These are phyloP conservation scores for Drosophila sordidula DNA, from an alignment of 2,888 invertebrate genomes.

Conservation along the genomic window DNA sequence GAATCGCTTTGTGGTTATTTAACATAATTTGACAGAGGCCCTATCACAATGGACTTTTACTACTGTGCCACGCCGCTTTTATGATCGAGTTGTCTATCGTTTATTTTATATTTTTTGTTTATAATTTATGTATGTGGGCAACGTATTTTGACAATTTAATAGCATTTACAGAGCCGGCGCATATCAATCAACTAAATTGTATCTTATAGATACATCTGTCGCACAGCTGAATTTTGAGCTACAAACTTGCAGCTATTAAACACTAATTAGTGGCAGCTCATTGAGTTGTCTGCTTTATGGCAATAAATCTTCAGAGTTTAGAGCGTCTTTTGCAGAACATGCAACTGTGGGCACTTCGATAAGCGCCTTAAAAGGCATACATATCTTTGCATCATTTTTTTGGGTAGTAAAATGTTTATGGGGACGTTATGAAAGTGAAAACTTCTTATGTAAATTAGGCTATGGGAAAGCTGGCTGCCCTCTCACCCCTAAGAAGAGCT, in stretches of 20 bases:
- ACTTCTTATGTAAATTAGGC: constrained; percentile 33
- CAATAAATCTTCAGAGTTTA: constrained; percentile 55
- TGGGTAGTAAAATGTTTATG: constrained; percentile 12
- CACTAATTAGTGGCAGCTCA: constrained; percentile 66
- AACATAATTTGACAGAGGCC: constrained; percentile 61
- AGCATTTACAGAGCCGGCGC: constrained; percentile 37
- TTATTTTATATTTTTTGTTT: constrained; percentile 3
- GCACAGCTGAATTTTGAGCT: constrained; percentile 38
- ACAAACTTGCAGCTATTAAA: constrained; percentile 59
- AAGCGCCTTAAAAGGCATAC: constrained; percentile 50
- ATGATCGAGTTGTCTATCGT: constrained; percentile 42
- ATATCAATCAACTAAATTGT: constrained; percentile 63
- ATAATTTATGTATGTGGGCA: constrained; percentile 63
- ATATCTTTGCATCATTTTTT: constrained; percentile 1
- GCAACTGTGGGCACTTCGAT: constrained; percentile 48
- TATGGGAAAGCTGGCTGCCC: constrained; percentile 19
- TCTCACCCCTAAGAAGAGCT: constrained; percentile 34
- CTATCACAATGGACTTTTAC: constrained; percentile 41
- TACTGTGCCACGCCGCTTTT: constrained; percentile 64
- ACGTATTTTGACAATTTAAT: constrained; percentile 77
- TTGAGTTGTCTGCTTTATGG: constrained; percentile 48
- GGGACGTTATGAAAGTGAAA: constrained; percentile 31
- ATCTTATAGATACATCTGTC: constrained; percentile 34
- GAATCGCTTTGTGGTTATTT: constrained; percentile 63
- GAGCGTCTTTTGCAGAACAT: neutral